Conservation (phyloP, 2,797 vertebrate species). For the Parambassis ranga region DNA sequence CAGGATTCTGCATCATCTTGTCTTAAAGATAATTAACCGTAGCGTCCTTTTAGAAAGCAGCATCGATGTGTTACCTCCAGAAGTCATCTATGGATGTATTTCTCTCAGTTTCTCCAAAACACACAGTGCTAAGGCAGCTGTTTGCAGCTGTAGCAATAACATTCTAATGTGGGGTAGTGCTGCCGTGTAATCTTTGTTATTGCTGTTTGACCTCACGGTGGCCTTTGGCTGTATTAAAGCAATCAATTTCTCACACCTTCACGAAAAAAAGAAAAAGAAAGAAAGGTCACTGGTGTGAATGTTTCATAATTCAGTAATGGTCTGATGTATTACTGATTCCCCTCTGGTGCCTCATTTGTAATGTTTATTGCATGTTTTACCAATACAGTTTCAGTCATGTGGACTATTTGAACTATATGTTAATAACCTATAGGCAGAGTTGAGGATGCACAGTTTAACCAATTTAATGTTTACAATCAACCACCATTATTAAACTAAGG, state of each 20-base stretch:
- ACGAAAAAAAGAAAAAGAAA: not conserved
- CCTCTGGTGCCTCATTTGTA: not conserved
- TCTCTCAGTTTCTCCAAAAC: not conserved
- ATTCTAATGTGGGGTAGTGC: not conserved
- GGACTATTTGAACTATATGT: not conserved
- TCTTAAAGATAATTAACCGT: too few species aligned
- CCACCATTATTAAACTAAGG: not conserved
- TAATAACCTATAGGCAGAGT: not conserved
- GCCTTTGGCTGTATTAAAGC: not conserved
- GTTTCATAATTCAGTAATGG: not conserved
- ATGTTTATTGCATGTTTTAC: constrained; percentile 10
- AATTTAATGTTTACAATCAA: not conserved
- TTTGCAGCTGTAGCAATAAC: not conserved
- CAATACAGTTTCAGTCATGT: not conserved
- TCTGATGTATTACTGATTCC: not conserved
- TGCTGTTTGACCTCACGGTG: not conserved
- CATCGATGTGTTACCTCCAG: too few species aligned
- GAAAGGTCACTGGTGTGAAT: not conserved
- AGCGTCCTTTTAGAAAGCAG: too few species aligned
- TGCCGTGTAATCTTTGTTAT: not conserved
- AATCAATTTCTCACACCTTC: too few species aligned
- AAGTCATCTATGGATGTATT: too few species aligned
- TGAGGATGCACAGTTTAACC: not conserved
- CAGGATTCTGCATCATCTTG: too few species aligned
- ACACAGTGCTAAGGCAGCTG: not conserved